Evolutionary conservation across 1,140 invertebrate genomes (phyloP).

Genomic region (Pogonus chalceus): DNA sequence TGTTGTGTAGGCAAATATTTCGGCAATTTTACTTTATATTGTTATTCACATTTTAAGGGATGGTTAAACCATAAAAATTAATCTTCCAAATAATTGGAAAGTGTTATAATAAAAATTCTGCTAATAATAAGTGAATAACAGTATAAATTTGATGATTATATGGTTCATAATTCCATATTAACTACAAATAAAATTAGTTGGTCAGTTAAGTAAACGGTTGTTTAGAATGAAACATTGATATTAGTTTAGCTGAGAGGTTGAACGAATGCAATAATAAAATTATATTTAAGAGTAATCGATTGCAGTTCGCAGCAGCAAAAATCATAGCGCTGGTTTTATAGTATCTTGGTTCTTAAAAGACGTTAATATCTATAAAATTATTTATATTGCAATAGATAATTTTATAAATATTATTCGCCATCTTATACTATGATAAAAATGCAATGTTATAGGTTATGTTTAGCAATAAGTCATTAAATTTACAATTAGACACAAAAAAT

Average conservation of each 20-base stretch:
- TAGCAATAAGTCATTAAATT: conserved; percentile 4
- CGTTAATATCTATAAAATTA: neutral
- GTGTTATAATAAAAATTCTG: too few species aligned
- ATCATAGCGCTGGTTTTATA: conserved; percentile 1
- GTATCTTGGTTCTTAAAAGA: neutral
- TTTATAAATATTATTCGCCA: neutral
- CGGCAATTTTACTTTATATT: too few species aligned
- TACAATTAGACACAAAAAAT: neutral
- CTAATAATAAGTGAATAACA: too few species aligned
- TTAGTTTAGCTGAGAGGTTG: conserved; percentile 8
- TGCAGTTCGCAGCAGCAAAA: neutral
- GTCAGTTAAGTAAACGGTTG: conserved; percentile 10
- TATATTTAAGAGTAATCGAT: neutral
- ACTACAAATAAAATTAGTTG: neutral
- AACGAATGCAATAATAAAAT: conserved; percentile 14
- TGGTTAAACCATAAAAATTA: too few species aligned
- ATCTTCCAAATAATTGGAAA: too few species aligned
- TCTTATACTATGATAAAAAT: conserved; percentile 4
- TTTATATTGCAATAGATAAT: neutral
- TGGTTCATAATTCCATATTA: neutral
- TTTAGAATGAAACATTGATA: conserved; percentile 8
- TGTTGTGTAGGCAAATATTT: too few species aligned
- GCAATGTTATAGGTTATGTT: conserved; percentile 5
- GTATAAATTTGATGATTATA: too few species aligned
- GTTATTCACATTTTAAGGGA: too few species aligned